Evolutionary conservation across 2,113 vertebrate genomes (phyloP).

Genomic region (Isurus oxyrinchus): DNA sequence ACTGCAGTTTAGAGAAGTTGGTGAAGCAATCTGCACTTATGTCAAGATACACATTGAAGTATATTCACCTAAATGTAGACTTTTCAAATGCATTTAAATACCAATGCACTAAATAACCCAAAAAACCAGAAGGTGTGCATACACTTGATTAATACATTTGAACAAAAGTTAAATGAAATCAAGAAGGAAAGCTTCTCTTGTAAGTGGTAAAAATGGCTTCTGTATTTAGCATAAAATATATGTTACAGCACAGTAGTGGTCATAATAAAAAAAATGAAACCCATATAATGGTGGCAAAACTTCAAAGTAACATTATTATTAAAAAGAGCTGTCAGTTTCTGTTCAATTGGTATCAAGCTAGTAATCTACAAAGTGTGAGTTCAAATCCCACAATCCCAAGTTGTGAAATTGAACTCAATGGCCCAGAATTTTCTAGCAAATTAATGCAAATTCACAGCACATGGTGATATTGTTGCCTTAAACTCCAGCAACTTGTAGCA

Average conservation of each 20-base stretch:
- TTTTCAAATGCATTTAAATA: neutral
- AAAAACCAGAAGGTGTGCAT: no score
- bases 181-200: neutral
- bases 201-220: neutral
- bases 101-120: neutral
- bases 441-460: neutral
- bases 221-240: neutral
- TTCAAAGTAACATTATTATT: no score
- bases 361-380: neutral
- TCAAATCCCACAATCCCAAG: neutral
- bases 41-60: neutral
- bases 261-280: no score
- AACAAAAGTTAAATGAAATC: neutral
- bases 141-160: neutral
- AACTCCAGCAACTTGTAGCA: no score
- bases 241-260: neutral
- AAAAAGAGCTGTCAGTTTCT: no score
- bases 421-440: neutral
- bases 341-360: neutral
- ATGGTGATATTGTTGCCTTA: no score
- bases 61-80: neutral
- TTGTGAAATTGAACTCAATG: neutral
- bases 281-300: no score
- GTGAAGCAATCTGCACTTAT: neutral
- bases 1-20: neutral